Evolutionary conservation across 2,888 invertebrate species (phyloP).

Genomic region (Ctenicera cuprea): DNA sequence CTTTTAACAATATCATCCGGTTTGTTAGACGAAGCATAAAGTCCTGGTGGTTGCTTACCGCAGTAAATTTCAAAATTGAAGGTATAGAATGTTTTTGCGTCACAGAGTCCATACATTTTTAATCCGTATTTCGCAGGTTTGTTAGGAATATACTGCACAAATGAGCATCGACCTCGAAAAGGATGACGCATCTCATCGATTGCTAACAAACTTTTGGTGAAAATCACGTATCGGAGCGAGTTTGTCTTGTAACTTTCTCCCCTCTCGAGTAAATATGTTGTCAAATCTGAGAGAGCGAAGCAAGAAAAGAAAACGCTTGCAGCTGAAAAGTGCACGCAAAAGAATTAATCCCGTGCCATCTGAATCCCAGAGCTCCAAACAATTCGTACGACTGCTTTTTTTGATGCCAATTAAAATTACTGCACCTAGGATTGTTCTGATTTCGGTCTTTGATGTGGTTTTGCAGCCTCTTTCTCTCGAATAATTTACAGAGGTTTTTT

Average conservation of each 20-base stretch:
- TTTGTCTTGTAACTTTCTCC: too few relatives aligned
- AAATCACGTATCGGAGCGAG: too few relatives aligned
- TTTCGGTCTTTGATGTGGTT: too few relatives aligned
- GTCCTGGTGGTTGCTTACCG: conserved; percentile 54
- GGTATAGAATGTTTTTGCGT: conserved; percentile 58
- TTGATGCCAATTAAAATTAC: conserved; percentile 17
- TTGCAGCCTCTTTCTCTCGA: too few relatives aligned
- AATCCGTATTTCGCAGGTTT: conserved; percentile 63
- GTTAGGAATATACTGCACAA: conserved; percentile 62
- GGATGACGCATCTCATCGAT: conserved; percentile 59
- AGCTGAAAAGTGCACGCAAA: conserved; percentile 55
- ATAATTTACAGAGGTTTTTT: not conserved
- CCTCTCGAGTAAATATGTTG: conserved; percentile 37
- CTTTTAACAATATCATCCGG: not conserved
- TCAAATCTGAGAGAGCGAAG: conserved; percentile 45
- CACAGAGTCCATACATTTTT: conserved; percentile 59
- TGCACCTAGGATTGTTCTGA: conserved; percentile 47
- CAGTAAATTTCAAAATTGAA: conserved; percentile 58
- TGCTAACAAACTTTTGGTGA: conserved; percentile 41
- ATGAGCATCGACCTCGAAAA: conserved; percentile 59
- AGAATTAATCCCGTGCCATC: conserved; percentile 57
- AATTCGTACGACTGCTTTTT: conserved; percentile 55
- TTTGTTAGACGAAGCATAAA: conserved; percentile 23
- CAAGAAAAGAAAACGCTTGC: conserved; percentile 49
- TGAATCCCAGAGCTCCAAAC: conserved; percentile 56